These are phyloP conservation scores for Neodon shergylaensis DNA, from an alignment of 2,113 vertebrate species.

Conservation along the genomic window DNA sequence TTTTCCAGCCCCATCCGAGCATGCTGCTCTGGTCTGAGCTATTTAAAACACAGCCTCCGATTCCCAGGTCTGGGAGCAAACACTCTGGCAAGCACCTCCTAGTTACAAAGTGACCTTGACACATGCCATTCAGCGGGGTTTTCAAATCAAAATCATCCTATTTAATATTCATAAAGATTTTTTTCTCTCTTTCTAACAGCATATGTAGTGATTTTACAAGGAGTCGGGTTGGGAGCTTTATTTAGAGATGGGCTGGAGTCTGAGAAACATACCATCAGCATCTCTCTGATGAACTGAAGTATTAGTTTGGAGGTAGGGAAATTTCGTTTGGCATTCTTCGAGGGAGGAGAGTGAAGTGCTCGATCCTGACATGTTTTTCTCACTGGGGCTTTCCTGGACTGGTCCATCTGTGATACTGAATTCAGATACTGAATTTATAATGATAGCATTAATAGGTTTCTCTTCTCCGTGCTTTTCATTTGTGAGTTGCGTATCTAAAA, in stretches of 20 bases:
- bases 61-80: constrained; percentile 78
- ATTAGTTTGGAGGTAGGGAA: constrained; percentile 87
- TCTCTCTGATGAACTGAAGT: constrained; percentile 86
- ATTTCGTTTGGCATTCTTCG: constrained; percentile 87
- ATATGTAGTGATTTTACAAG: constrained; percentile 73
- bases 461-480: constrained; percentile 85
- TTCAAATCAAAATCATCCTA: constrained; percentile 67
- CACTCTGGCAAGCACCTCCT: constrained; percentile 66
- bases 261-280: constrained; percentile 86
- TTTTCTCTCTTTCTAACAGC: constrained; percentile 61
- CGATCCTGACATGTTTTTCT: constrained; percentile 85
- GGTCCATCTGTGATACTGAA: constrained; percentile 85
- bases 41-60: constrained; percentile 67
- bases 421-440: constrained; percentile 86
- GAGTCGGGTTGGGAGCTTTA: constrained; percentile 66
- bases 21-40: constrained; percentile 51
- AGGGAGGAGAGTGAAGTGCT: constrained; percentile 85
- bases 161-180: constrained; percentile 75
- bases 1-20: constrained; percentile 17
- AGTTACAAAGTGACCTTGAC: constrained; percentile 80
- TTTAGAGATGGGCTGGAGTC: constrained; percentile 79
- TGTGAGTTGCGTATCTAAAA: constrained; percentile 86
- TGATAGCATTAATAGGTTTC: constrained; percentile 84
- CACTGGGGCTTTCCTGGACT: constrained; percentile 85
- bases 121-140: constrained; percentile 78